Evolutionary conservation across 2,797 vertebrate genomes (phyloP).

Genomic region (Alfaro cultratus): DNA sequence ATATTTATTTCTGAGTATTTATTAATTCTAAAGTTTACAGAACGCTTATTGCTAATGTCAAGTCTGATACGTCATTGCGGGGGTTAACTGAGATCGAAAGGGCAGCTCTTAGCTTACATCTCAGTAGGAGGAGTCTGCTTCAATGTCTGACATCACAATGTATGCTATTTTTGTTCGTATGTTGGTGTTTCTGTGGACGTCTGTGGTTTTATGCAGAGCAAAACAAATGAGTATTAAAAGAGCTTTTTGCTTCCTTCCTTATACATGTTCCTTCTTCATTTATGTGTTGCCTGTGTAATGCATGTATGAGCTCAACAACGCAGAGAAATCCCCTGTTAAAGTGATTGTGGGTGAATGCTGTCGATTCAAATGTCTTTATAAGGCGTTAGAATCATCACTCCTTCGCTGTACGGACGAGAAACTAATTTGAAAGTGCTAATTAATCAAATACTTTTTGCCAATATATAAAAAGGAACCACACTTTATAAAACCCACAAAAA

Average conservation of each 20-base stretch:
- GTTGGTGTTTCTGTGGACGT: constrained; percentile 42
- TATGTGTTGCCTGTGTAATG: constrained; percentile 10
- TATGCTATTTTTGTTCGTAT: constrained; percentile 21
- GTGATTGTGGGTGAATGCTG: background rate
- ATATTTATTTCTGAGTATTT: constrained; percentile 31
- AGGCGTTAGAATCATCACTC: background rate
- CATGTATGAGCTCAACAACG: background rate
- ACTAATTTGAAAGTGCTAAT: background rate
- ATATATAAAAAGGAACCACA: background rate
- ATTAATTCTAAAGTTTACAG: background rate
- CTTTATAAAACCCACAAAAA: background rate
- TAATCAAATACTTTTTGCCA: background rate
- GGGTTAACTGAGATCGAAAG: background rate
- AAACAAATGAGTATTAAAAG: constrained; percentile 64
- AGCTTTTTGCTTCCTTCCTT: constrained; percentile 57
- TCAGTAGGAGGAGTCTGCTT: background rate
- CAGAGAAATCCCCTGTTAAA: constrained; percentile 3
- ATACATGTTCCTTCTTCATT: constrained; percentile 47
- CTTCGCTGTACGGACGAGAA: background rate
- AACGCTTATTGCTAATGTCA: background rate
- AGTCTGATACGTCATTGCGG: background rate
- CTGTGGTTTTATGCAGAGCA: constrained; percentile 42
- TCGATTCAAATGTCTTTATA: background rate
- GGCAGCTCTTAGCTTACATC: background rate
- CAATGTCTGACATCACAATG: constrained; percentile 1